These are phyloP conservation scores for Syngnathoides biaculeatus DNA, from an alignment of 2,113 vertebrate species.

Conservation along the genomic window DNA sequence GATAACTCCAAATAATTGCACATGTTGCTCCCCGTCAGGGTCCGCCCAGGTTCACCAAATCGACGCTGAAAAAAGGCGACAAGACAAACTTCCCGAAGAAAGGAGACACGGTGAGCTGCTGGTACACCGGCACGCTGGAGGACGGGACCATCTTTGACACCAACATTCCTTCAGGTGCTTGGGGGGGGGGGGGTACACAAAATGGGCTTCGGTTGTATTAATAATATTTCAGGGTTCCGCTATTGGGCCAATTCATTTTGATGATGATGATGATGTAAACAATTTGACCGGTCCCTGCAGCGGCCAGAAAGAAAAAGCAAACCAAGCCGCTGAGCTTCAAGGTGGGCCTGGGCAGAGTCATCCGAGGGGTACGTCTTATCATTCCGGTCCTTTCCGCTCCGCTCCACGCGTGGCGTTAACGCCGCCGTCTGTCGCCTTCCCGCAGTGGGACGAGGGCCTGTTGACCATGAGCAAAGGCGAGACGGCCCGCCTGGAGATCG, in stretches of 20 bases:
- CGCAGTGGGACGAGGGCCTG: slow-evolving; percentile 92
- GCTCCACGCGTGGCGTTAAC: neutral
- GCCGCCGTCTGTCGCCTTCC: neutral
- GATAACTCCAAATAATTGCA: neutral
- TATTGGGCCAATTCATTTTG: neutral
- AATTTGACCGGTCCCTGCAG: slow-evolving; percentile 69
- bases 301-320: slow-evolving; percentile 91
- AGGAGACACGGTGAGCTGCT: slow-evolving; percentile 91
- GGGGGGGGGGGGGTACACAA: too few species aligned
- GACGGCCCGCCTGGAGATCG: slow-evolving; percentile 89
- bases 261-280: too few species aligned
- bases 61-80: slow-evolving; percentile 89
- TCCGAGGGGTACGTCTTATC: slow-evolving; percentile 83
- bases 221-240: too few species aligned
- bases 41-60: slow-evolving; percentile 87
- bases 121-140: slow-evolving; percentile 90
- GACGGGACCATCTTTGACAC: slow-evolving; percentile 96
- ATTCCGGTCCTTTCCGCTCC: accelerated
- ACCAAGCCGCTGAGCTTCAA: slow-evolving; percentile 92
- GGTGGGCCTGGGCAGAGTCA: slow-evolving; percentile 90
- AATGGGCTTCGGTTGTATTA: neutral
- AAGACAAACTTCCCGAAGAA: slow-evolving; percentile 94
- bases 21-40: slow-evolving; percentile 68
- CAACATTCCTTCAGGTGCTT: slow-evolving; percentile 82
- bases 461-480: slow-evolving; percentile 97